Evolutionary conservation across 2,113 vertebrate species (phyloP).

Genomic region (Syngnathus floridae): DNA sequence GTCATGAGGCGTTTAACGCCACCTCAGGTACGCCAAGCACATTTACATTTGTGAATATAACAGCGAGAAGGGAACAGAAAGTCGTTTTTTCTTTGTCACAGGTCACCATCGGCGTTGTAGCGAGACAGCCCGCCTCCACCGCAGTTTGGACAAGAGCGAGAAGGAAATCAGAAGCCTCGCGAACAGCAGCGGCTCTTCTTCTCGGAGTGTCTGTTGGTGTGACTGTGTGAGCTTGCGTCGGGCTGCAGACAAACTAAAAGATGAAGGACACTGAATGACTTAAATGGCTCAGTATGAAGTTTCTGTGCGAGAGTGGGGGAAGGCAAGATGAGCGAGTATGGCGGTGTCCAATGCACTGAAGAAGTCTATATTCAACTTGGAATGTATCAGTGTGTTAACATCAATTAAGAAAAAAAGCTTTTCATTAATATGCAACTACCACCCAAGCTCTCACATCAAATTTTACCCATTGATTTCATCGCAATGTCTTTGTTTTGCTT

Average conservation of each 20-base stretch:
- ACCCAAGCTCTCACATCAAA: conserved; percentile 11
- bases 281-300: conserved; percentile 40
- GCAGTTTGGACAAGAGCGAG: conserved; percentile 48
- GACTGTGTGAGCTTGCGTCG: conserved; percentile 48
- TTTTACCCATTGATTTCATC: background rate
- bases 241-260: conserved; percentile 47
- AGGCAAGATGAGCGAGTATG: background rate
- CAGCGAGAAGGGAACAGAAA: background rate
- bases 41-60: background rate
- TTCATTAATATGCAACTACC: conserved; percentile 13
- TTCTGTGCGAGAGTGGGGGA: conserved; percentile 18
- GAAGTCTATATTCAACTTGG: conserved; percentile 8
- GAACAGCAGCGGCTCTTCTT: conserved; percentile 54
- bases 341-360: conserved; percentile 14
- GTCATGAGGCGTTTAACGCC: conserved; percentile 75
- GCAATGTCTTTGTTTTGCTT: background rate
- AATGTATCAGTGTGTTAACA: conserved; percentile 26
- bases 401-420: conserved; percentile 10
- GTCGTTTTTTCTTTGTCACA: conserved; percentile 14
- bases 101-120: conserved; percentile 34
- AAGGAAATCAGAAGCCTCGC: conserved; percentile 44
- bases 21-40: conserved; percentile 52
- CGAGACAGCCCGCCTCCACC: conserved; percentile 34
- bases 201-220: conserved; percentile 45
- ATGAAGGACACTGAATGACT: conserved; percentile 58